These are phyloP conservation scores for Drosophila repleta DNA, from an alignment of 1,140 invertebrate species.

Conservation along the genomic window DNA sequence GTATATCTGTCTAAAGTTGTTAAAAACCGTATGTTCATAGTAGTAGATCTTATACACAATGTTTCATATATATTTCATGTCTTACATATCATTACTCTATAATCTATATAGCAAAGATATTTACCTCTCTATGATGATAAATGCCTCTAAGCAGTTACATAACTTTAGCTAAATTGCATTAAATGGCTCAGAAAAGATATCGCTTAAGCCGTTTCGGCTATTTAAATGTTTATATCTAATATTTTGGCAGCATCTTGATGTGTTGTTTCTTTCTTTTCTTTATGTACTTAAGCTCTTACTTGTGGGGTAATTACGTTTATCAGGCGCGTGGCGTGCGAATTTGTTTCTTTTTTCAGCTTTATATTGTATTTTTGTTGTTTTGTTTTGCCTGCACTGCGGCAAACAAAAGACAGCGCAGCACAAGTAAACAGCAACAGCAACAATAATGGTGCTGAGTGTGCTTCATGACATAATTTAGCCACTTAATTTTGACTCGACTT, in stretches of 20 bases:
- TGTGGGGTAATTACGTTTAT: conserved; percentile 60
- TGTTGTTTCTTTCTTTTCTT: neutral
- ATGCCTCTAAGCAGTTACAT: neutral
- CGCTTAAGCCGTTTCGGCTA: neutral
- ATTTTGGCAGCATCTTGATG: neutral
- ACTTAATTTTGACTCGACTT: conserved; percentile 66
- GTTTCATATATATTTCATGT: too few relatives aligned
- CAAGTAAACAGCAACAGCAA: conserved; percentile 3
- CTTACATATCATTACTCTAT: too few relatives aligned
- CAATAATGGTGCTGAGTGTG: conserved; percentile 3
- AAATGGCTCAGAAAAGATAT: neutral
- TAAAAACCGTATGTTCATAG: too few relatives aligned
- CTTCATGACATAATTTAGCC: conserved; percentile 70
- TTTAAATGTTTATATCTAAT: conserved; percentile 6
- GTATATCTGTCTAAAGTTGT: too few relatives aligned
- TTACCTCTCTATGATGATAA: too few relatives aligned
- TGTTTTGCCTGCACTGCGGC: conserved; percentile 62
- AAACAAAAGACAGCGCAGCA: conserved; percentile 42
- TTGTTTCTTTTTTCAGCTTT: conserved; percentile 17
- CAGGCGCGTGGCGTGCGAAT: conserved; percentile 52
- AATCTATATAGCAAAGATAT: too few relatives aligned
- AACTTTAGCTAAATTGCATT: neutral
- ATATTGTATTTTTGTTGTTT: conserved; percentile 1
- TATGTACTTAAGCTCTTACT: conserved; percentile 5
- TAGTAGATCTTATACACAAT: too few relatives aligned